phyloP scores from a whole-genome alignment of 2,888 invertebrate species.

The Ceramica pisi region DNA sequence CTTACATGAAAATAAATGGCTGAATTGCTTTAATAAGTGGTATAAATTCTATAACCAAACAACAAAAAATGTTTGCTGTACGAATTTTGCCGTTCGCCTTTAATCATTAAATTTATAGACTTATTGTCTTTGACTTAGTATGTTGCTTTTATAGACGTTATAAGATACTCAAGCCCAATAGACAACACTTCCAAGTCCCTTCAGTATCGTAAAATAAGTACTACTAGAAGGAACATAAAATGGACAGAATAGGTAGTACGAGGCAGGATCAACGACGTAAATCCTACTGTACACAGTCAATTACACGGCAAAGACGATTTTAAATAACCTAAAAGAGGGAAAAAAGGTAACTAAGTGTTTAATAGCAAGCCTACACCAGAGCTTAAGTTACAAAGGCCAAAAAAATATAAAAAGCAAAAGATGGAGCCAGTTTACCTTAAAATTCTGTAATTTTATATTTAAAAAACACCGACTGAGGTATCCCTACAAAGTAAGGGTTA shows the following conservation, averaged over 20 bases:
- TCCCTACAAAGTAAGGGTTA: no score
- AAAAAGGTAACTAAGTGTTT: background rate
- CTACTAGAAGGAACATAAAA: constrained; percentile 17
- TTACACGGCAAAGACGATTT: background rate
- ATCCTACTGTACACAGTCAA: background rate
- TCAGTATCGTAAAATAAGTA: constrained; percentile 34
- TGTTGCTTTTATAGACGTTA: constrained; percentile 10
- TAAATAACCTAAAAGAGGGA: background rate
- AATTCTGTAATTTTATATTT: no score
- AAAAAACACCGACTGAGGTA: no score
- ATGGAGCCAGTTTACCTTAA: background rate
- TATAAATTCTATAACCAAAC: no score
- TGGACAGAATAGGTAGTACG: background rate
- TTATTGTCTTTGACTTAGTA: background rate
- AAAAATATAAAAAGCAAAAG: background rate
- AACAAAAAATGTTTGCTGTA: no score
- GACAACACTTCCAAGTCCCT: constrained; percentile 17
- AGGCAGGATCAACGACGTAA: background rate
- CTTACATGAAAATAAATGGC: no score
- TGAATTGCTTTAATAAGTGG: no score
- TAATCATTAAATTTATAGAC: no score
- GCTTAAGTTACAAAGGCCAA: background rate
- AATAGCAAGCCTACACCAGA: background rate
- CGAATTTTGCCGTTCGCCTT: no score
- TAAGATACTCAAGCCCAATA: constrained; percentile 13